Evolutionary conservation across 2,888 invertebrate species (phyloP).

Genomic region (Orthosia incerta): DNA sequence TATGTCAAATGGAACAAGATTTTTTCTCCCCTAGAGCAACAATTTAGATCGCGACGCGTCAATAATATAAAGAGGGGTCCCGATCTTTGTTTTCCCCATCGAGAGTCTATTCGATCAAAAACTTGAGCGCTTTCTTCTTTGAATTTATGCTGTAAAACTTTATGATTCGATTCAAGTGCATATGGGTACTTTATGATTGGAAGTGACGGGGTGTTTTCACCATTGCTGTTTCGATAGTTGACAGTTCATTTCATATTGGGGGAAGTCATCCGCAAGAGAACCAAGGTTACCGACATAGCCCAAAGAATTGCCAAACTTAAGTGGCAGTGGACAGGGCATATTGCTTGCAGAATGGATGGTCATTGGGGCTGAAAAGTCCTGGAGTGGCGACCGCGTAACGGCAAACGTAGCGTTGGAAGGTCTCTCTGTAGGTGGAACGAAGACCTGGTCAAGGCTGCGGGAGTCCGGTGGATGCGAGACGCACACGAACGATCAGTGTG

Average conservation of each 20-base stretch:
- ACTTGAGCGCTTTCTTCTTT: constrained; percentile 42
- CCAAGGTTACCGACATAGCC: no score
- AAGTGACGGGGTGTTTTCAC: constrained; percentile 31
- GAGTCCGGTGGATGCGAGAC: no score
- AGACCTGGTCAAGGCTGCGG: no score
- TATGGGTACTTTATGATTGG: constrained; percentile 43
- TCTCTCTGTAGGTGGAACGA: no score
- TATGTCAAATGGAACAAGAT: constrained; percentile 84
- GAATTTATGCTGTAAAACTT: constrained; percentile 55
- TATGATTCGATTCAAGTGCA: constrained; percentile 59
- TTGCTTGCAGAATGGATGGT: no score
- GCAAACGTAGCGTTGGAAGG: no score
- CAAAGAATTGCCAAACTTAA: no score
- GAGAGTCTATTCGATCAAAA: constrained; percentile 78
- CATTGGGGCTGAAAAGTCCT: no score
- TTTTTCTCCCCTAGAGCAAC: constrained; percentile 80
- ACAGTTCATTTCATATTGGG: not conserved
- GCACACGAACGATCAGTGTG: no score
- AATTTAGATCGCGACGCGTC: constrained; percentile 87
- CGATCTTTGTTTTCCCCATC: constrained; percentile 79
- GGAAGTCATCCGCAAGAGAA: not conserved
- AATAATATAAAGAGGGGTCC: constrained; percentile 82
- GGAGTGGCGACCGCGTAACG: no score
- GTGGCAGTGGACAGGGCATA: no score
- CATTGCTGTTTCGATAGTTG: constrained; percentile 10